Evolutionary conservation across 2,113 vertebrate species (phyloP).

Genomic region (Mesoclemmys tuberculata): DNA sequence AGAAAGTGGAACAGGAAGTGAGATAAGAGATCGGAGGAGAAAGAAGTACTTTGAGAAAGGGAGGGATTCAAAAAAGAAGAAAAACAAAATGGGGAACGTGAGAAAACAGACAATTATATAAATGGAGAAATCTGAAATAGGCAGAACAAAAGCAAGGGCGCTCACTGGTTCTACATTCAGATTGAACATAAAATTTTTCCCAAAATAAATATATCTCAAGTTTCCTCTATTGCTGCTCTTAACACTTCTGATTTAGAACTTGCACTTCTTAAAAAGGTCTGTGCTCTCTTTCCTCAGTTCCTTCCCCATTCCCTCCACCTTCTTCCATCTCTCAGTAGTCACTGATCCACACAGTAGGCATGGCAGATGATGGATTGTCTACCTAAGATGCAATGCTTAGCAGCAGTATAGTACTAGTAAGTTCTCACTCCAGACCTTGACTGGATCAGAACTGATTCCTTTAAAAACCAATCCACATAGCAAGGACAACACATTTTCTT

Average conservation of each 20-base stretch:
- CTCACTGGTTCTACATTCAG: background rate
- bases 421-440: background rate
- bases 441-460: background rate
- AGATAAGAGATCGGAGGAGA: background rate
- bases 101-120: background rate
- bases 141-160: background rate
- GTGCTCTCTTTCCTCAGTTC: background rate
- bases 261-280: background rate
- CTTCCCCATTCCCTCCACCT: background rate
- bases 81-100: background rate
- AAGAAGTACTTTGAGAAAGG: background rate
- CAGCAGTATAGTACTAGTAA: background rate
- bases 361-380: background rate
- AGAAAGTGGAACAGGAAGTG: background rate
- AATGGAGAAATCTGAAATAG: background rate
- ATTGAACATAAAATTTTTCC: background rate
- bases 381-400: fast-evolving
- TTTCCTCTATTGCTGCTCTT: background rate
- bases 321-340: background rate
- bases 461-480: background rate
- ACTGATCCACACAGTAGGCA: background rate
- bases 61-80: background rate
- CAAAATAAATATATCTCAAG: background rate
- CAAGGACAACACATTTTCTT: background rate
- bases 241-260: background rate